Conservation (phyloP, 2,113 vertebrate genomes). For the Hippolais icterina region DNA sequence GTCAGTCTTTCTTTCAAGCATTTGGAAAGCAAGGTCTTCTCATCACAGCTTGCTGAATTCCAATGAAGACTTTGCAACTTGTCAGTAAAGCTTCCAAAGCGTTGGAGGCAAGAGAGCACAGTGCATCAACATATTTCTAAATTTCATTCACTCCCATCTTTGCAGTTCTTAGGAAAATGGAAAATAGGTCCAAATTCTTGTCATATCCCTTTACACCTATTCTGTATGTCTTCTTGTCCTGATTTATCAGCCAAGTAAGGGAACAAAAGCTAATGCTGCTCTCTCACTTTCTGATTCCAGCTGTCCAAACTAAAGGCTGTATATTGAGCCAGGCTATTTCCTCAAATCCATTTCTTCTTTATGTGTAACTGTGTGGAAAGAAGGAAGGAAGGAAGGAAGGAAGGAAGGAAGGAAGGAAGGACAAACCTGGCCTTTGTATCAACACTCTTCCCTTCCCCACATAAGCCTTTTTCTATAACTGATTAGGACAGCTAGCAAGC, state of each 20-base stretch:
- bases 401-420: not conserved
- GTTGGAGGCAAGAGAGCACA: constrained; percentile 14
- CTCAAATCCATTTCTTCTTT: not conserved
- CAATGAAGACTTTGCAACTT: constrained; percentile 41
- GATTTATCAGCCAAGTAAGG: not conserved
- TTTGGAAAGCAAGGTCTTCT: constrained; percentile 42
- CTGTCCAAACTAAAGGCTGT: not conserved
- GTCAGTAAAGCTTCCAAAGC: constrained; percentile 28
- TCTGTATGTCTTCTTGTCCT: not conserved
- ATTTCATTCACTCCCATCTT: not conserved
- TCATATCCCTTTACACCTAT: constrained; percentile 5
- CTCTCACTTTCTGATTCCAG: not conserved
- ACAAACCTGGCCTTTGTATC: not conserved
- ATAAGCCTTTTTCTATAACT: not conserved
- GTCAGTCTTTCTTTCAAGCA: constrained; percentile 56
- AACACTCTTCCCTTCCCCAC: not conserved
- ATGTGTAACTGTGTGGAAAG: not conserved
- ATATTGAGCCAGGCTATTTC: not conserved
- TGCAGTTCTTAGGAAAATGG: constrained; percentile 2
- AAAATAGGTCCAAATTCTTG: constrained; percentile 10
- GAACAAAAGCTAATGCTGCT: not conserved
- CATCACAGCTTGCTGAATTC: constrained; percentile 28
- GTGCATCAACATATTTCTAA: not conserved
- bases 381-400: not conserved
- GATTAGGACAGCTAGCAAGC: not conserved